Evolutionary conservation across 2,888 invertebrate genomes (phyloP), one percentile per base, ranked within the genome.

Genomic region (Drosophila peninsularis): DNA sequence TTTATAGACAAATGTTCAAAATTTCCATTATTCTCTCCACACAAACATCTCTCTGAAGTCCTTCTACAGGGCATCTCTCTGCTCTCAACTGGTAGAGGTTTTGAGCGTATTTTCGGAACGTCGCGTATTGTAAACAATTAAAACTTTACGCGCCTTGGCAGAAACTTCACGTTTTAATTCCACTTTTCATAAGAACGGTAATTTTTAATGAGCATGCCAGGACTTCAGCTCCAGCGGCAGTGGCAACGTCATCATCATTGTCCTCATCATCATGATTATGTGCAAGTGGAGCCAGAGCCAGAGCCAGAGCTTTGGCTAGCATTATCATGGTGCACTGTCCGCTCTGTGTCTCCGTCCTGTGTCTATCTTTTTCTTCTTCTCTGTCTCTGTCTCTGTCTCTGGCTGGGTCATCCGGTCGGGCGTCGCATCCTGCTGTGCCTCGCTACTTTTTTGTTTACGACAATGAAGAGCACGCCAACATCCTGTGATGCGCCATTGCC

Each of bases 61-160:
- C 4, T n/a, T 17, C 10, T 52, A 52, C 37, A 52, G 52, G 37
- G 24, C 6, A 52, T 52, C 24, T 27, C 0, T 0, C 5, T 2
- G 34, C 21, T 36, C 10, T n/a, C 21, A 7, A 17, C 1, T 55
- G 17, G 6, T 11, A 3, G 19, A 27, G 4, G 57, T 39, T 24
- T 34, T 11, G 9, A 45, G 49, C 36, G 57, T 47, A 37, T 64
- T 74, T 71, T 66, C 68, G 88, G 75, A 73, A 70, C 88, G 85
- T 78, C 73, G 89, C 88, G 75, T 80, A 89, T 83, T 83, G 87
- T 83, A 83, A 86, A 84, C 90, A 85, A 89, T 85, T 85, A 86
- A 90, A 88, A 81, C 62, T 88, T 85, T 82, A 68, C 57, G 78
- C 70, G 68, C 56, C 60, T 71, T 67, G 72, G 58, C 53, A 52